Conservation (phyloP, 2,797 vertebrate genomes). For the Malurus leucopterus region DNA sequence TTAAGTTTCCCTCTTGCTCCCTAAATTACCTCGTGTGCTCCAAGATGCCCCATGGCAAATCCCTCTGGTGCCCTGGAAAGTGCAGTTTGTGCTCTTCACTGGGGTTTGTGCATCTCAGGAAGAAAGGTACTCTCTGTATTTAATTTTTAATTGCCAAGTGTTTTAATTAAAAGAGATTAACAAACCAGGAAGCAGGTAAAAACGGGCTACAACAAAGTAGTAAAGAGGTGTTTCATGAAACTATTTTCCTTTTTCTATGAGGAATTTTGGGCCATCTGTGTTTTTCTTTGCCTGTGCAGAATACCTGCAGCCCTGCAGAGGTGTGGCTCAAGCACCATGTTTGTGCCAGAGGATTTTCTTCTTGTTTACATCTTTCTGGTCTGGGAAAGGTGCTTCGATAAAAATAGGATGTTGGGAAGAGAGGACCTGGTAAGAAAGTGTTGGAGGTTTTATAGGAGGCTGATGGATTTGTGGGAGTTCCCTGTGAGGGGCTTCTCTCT, state of each 20-base stretch:
- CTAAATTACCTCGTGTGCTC: not conserved
- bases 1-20: not conserved
- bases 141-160: not conserved
- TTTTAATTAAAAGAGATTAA: not conserved
- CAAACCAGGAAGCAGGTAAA: too few relatives aligned
- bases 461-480: not conserved
- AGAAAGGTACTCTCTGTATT: not conserved
- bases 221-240: not conserved
- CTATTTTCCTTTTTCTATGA: not conserved
- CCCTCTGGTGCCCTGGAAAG: not conserved
- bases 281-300: not conserved
- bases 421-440: not conserved
- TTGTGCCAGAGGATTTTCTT: not conserved
- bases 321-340: not conserved
- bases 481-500: not conserved
- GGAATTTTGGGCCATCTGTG: not conserved
- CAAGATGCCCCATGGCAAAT: not conserved
- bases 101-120: not conserved
- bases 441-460: not conserved
- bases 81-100: not conserved
- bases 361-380: not conserved
- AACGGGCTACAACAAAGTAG: too few relatives aligned
- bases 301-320: accelerated
- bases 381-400: not conserved
- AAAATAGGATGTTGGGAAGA: not conserved